phyloP scores from a whole-genome alignment of 2,113 vertebrate genomes.

The Lanius collurio region DNA sequence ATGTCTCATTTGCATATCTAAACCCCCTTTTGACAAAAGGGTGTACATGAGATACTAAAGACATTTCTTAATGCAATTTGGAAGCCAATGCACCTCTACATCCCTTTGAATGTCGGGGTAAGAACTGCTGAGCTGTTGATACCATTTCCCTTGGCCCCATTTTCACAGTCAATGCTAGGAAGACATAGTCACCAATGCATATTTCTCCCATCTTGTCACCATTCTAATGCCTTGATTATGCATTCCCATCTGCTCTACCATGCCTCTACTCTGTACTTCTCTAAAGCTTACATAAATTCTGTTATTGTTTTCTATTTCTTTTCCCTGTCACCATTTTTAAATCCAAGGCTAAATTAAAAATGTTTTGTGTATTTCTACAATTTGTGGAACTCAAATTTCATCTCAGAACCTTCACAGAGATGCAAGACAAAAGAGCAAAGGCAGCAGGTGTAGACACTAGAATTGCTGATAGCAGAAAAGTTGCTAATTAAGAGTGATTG shows the following conservation, averaged over 20 bases:
- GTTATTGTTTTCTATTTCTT: not conserved
- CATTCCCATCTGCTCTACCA: not conserved
- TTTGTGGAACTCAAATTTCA: not conserved
- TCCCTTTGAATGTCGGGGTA: not conserved
- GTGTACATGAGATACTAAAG: not conserved
- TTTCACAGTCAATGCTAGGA: not conserved
- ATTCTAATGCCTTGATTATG: not conserved
- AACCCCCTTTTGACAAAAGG: not conserved
- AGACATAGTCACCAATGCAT: not conserved
- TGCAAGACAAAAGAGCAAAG: not conserved
- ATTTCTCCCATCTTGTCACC: not conserved
- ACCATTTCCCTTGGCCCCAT: not conserved
- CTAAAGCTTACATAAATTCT: not conserved
- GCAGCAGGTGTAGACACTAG: not conserved
- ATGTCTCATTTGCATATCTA: not conserved
- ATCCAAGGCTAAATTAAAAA: not conserved
- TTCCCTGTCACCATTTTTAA: not conserved
- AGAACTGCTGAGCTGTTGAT: not conserved
- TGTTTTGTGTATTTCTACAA: not conserved
- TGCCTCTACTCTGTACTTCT: not conserved
- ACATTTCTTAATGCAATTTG: not conserved
- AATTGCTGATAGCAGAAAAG: not conserved
- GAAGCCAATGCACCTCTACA: not conserved
- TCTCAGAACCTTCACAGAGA: not conserved
- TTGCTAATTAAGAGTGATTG: not conserved